A percentile compares a stretch with the other conserved stretches of the same genome.
Conservation (phyloP, 2,888 invertebrate species). For the Subacronicta megacephala region DNA sequence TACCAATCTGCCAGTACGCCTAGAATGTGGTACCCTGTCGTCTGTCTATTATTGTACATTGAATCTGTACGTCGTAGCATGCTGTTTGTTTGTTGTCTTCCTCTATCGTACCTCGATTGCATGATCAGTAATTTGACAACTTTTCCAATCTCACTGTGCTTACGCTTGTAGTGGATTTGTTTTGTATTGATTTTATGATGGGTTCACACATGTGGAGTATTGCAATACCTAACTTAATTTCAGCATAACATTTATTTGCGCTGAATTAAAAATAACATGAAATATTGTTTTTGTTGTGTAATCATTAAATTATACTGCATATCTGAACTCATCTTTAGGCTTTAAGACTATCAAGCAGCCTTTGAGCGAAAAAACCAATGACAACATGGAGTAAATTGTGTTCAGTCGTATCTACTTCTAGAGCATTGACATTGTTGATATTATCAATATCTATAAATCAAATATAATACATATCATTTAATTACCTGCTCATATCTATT, state of each 20-base stretch:
- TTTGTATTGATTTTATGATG: conserved; percentile 32
- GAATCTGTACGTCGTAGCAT: conserved; percentile 44
- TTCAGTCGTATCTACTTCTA: neutral
- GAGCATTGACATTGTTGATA: too few species aligned
- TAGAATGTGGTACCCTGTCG: conserved; percentile 86
- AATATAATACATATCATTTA: too few species aligned
- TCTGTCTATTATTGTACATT: conserved; percentile 51
- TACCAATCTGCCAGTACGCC: conserved; percentile 84
- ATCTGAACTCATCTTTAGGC: conserved; percentile 5
- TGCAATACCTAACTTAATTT: too few species aligned
- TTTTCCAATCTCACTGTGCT: conserved; percentile 73
- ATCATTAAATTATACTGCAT: too few species aligned
- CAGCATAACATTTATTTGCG: neutral
- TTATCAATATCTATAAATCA: too few species aligned
- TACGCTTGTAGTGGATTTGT: conserved; percentile 70
- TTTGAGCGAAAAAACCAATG: conserved; percentile 1
- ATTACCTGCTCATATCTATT: too few species aligned
- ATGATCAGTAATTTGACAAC: conserved; percentile 27
- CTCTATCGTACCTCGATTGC: conserved; percentile 29
- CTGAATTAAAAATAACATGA: too few species aligned
- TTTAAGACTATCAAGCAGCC: neutral
- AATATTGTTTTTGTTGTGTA: too few species aligned
- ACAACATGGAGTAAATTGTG: neutral
- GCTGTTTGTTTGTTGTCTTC: conserved; percentile 57
- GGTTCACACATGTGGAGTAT: conserved; percentile 8